These are phyloP conservation scores for Triplophysa tibetana DNA, from an alignment of 2,113 vertebrate genomes.

Conservation along the genomic window DNA sequence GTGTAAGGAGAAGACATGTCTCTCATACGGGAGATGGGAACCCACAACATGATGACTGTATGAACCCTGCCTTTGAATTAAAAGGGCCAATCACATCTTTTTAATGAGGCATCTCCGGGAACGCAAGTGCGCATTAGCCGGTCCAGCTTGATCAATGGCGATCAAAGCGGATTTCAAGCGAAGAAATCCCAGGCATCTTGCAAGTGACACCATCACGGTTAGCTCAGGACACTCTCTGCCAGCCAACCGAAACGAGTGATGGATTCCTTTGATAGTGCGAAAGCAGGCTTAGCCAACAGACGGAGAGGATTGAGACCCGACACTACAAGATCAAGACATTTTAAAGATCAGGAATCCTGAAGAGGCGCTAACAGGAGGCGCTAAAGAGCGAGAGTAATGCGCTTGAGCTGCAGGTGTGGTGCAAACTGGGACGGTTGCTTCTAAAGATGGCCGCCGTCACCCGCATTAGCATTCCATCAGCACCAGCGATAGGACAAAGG, in stretches of 20 bases:
- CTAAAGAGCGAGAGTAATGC: conserved; percentile 57
- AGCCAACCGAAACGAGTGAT: conserved; percentile 58
- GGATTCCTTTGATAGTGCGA: conserved; percentile 58
- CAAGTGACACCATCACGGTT: neutral
- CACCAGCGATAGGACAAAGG: conserved; percentile 3
- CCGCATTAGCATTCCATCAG: conserved; percentile 27
- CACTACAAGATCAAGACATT: conserved; percentile 58
- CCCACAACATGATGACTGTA: no score
- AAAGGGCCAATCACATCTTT: no score
- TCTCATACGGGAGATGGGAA: no score
- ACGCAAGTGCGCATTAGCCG: no score
- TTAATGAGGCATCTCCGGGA: no score
- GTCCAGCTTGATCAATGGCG: no score
- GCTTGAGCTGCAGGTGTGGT: neutral
- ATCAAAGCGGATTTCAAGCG: no score
- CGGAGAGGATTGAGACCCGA: conserved; percentile 57
- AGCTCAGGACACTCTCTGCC: conserved; percentile 51
- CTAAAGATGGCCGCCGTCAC: conserved; percentile 42
- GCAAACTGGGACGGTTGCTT: conserved; percentile 44
- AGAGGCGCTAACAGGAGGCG: conserved; percentile 28
- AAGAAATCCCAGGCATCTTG: no score
- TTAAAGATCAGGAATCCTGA: conserved; percentile 59
- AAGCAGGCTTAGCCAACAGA: conserved; percentile 56
- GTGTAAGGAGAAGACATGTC: no score
- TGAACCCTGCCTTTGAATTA: no score